Percentiles rank a stretch among this genome's conserved stretches.
phyloP scores from a whole-genome alignment of 1,140 invertebrate species.

The Helicoverpa armigera region DNA sequence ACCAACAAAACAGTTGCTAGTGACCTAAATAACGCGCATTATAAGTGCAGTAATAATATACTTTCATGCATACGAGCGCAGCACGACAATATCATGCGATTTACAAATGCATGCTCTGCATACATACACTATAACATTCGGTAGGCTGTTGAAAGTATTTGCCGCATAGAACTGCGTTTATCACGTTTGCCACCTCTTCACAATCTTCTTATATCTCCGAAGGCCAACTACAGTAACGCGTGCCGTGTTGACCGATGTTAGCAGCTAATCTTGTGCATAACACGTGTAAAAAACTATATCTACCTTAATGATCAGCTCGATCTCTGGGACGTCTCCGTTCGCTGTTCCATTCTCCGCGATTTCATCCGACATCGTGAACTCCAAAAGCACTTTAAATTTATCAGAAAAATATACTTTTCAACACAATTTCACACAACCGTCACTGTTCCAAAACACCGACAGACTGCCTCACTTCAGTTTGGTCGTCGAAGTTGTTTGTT shows the following conservation, averaged over 20 bases:
- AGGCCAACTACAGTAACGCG: constrained; percentile 64
- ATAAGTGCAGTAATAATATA: constrained; percentile 79
- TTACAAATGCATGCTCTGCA: constrained; percentile 36
- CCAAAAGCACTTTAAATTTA: constrained; percentile 73
- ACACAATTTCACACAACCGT: constrained; percentile 77
- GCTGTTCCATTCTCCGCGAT: constrained; percentile 88
- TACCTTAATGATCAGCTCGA: constrained; percentile 94
- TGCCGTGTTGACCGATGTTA: constrained; percentile 69
- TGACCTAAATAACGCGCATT: constrained; percentile 78
- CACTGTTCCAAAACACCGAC: constrained; percentile 73
- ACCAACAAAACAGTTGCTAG: constrained; percentile 64
- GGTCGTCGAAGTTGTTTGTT: constrained; percentile 37
- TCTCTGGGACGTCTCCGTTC: constrained; percentile 91
- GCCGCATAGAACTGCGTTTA: constrained; percentile 41
- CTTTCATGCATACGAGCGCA: constrained; percentile 73
- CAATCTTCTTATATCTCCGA: constrained; percentile 63
- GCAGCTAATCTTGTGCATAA: constrained; percentile 66
- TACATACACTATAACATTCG: constrained; percentile 4
- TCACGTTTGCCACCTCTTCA: constrained; percentile 72
- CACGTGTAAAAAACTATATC: constrained; percentile 65
- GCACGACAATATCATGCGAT: constrained; percentile 56
- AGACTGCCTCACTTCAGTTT: constrained; percentile 75
- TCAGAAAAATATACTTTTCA: constrained; percentile 63
- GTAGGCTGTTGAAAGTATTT: constrained; percentile 28
- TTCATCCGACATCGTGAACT: constrained; percentile 86